Conservation (phyloP, 2,797 vertebrate genomes). For the Hapalemur alaotrensis region DNA sequence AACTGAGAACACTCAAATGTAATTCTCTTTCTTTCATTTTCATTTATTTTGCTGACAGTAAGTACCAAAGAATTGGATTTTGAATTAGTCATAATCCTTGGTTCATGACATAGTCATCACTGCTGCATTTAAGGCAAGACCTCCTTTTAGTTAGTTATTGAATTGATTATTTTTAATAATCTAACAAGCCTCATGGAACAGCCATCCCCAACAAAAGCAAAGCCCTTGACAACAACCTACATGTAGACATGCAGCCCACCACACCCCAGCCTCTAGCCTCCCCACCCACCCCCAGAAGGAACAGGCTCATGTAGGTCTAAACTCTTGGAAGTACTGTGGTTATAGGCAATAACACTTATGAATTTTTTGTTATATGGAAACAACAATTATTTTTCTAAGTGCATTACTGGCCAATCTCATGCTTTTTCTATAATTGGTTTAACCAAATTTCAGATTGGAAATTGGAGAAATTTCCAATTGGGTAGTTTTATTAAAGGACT, state of each 20-base stretch:
- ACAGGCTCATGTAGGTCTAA: no score
- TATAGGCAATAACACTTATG: neutral
- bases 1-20: neutral
- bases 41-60: neutral
- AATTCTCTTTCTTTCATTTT: neutral
- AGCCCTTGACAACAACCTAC: neutral
- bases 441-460: neutral
- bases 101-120: neutral
- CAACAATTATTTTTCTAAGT: neutral
- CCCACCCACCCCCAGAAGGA: neutral
- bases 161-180: neutral
- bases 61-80: neutral
- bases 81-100: neutral
- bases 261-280: neutral
- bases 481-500: neutral
- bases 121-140: neutral
- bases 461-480: neutral
- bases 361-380: neutral
- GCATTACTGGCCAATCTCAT: neutral
- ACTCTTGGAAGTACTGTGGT: neutral
- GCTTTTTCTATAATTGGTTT: neutral
- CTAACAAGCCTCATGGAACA: neutral
- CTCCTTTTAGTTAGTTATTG: neutral
- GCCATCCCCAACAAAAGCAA: neutral
- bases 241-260: accelerated